Evolutionary conservation across 2,888 invertebrate genomes (phyloP).

Genomic region (Amphipoea lucens): DNA sequence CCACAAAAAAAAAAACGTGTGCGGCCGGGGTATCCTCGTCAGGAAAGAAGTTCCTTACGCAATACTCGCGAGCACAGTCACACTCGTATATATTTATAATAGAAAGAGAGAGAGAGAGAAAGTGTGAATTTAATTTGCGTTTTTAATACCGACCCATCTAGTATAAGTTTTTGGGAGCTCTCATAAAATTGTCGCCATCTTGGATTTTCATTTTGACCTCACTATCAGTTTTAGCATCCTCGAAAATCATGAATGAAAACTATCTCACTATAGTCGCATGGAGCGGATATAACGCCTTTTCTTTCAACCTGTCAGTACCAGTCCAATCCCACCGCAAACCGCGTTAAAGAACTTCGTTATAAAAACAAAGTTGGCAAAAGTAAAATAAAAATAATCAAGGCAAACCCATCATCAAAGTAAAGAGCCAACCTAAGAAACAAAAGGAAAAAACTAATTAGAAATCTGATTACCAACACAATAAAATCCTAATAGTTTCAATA

Average conservation of each 20-base stretch:
- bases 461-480: constrained; percentile 59
- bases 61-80: not conserved
- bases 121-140: no score
- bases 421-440: constrained; percentile 19
- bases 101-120: not conserved
- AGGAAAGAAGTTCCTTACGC: not conserved
- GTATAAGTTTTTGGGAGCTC: no score
- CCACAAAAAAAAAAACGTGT: not conserved
- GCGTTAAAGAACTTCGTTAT: not conserved
- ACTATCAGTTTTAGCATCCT: not conserved
- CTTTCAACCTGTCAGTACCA: not conserved
- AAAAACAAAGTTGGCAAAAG: not conserved
- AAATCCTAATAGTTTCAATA: constrained; percentile 62
- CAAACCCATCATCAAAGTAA: not conserved
- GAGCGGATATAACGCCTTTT: not conserved
- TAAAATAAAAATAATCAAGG: not conserved
- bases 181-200: not conserved
- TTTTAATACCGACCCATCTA: not conserved
- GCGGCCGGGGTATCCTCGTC: not conserved
- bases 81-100: not conserved
- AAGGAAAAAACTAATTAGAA: constrained; percentile 57
- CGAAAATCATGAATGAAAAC: not conserved
- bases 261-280: not conserved
- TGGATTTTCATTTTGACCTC: not conserved
- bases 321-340: not conserved